Conservation (phyloP, 1,140 invertebrate genomes). For the Euglossa dilemma region DNA sequence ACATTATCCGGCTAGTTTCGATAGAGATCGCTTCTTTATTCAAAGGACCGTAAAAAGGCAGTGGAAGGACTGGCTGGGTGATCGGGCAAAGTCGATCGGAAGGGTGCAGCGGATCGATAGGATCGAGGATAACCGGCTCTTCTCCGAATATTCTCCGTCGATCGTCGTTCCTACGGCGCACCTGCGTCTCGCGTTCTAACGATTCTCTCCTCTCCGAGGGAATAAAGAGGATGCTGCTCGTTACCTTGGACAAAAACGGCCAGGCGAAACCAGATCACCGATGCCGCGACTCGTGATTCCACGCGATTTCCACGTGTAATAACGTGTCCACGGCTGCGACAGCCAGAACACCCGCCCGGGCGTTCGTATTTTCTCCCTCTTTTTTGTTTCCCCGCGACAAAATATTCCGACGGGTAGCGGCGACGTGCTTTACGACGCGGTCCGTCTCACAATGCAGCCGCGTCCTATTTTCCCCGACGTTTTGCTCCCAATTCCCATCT, state of each 20-base stretch:
- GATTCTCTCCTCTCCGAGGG: no score
- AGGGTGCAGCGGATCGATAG: background rate
- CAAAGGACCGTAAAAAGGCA: background rate
- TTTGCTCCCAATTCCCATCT: background rate
- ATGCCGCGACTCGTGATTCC: background rate
- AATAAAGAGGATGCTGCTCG: background rate
- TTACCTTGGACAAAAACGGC: background rate
- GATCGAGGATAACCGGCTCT: background rate
- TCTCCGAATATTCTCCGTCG: background rate
- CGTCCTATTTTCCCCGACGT: constrained; percentile 6
- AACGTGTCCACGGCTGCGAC: background rate
- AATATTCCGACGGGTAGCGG: background rate
- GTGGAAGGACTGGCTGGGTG: background rate
- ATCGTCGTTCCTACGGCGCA: background rate
- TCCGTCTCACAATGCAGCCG: background rate
- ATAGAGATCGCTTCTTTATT: constrained; percentile 5
- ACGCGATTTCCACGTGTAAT: background rate
- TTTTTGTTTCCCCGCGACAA: background rate
- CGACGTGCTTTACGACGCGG: background rate
- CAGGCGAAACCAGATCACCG: background rate
- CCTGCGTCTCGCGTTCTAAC: constrained; percentile 12
- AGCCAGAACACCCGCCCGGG: background rate
- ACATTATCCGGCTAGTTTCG: background rate
- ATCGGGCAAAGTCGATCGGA: background rate
- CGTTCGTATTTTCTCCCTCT: background rate